Conservation (phyloP, 2,113 vertebrate genomes). For the Isichthys henryi region DNA sequence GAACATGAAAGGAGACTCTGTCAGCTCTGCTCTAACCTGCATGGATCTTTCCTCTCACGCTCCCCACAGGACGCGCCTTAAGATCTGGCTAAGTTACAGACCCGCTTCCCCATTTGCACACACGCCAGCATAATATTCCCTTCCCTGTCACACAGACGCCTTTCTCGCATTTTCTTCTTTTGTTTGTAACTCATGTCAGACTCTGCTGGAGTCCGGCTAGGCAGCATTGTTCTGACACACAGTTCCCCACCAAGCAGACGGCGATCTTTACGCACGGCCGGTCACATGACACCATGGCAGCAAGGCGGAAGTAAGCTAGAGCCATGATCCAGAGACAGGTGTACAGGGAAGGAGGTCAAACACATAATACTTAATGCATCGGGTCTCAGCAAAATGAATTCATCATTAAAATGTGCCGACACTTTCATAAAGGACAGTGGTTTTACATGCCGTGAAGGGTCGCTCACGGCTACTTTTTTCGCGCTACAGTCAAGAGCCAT, state of each 20-base stretch:
- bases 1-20: conserved; percentile 52
- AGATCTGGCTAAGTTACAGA: not conserved
- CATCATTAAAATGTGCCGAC: not conserved
- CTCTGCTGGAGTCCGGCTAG: not conserved
- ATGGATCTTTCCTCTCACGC: not conserved
- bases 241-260: not conserved
- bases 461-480: not conserved
- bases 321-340: not conserved
- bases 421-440: not conserved
- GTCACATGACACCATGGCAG: not conserved
- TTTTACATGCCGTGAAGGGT: not conserved
- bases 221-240: not conserved
- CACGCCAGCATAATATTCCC: not conserved
- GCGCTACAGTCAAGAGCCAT: not conserved
- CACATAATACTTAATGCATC: not conserved
- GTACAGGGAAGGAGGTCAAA: not conserved
- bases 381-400: not conserved
- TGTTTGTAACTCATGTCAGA: not conserved
- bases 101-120: not conserved
- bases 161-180: not conserved
- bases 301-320: not conserved
- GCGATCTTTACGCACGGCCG: not conserved
- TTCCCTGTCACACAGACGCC: not conserved
- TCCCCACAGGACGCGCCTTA: conserved; percentile 18
- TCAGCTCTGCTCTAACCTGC: not conserved